Evolutionary conservation across 2,113 vertebrate species (phyloP).

Genomic region (Rhodinocichla rosea): DNA sequence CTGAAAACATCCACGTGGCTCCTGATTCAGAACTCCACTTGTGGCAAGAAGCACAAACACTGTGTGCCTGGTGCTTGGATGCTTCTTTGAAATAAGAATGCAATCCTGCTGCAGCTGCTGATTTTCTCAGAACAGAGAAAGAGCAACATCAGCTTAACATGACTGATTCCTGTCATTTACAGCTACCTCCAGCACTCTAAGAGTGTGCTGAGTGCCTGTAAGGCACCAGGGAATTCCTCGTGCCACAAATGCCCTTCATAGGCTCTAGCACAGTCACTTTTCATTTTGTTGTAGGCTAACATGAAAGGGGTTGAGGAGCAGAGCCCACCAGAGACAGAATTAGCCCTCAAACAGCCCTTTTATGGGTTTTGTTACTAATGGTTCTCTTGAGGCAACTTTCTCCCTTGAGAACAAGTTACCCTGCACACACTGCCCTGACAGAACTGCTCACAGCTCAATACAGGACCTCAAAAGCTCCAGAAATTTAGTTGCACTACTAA

Average conservation of each 20-base stretch:
- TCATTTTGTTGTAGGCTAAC: background rate
- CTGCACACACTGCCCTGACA: background rate
- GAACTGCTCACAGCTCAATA: background rate
- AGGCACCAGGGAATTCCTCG: background rate
- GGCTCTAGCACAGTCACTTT: background rate
- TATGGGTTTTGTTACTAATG: background rate
- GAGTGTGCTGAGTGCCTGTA: background rate
- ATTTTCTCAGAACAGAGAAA: background rate
- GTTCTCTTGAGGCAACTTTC: background rate
- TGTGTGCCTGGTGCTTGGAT: background rate
- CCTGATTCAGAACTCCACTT: background rate
- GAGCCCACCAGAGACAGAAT: background rate
- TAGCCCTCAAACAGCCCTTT: background rate
- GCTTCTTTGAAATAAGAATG: background rate
- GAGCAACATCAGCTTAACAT: background rate
- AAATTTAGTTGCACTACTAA: background rate
- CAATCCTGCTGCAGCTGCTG: background rate
- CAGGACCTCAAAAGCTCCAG: background rate
- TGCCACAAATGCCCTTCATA: background rate
- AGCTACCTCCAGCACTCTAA: background rate
- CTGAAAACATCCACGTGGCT: background rate
- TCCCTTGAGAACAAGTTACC: background rate
- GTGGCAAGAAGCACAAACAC: background rate
- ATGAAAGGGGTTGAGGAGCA: background rate
- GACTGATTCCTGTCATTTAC: background rate